phyloP scores from a whole-genome alignment of 1,140 invertebrate genomes.

The Trachelipus rathkii region DNA sequence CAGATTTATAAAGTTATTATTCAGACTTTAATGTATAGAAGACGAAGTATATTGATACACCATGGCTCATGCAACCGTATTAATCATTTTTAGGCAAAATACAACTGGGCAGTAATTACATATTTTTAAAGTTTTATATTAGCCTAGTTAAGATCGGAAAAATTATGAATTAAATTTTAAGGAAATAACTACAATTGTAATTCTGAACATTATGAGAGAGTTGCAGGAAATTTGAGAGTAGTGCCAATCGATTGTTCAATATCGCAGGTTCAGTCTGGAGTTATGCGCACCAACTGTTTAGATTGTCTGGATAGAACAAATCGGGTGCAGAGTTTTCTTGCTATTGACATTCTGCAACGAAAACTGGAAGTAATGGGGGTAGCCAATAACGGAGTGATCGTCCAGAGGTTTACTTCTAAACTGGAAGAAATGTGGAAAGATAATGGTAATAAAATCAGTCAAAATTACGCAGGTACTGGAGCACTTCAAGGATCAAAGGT shows the following conservation, averaged over 20 bases:
- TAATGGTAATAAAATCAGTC: constrained; percentile 98
- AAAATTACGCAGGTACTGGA: constrained; percentile 99
- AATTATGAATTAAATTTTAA: too few species aligned
- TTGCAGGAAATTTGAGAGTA: not conserved
- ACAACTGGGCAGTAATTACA: too few species aligned
- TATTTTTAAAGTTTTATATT: too few species aligned
- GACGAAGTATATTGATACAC: too few species aligned
- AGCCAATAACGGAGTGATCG: constrained; percentile 55
- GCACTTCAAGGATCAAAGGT: constrained; percentile 73
- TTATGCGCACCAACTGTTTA: constrained; percentile 92
- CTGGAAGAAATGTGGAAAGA: constrained; percentile 98
- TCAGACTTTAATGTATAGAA: too few species aligned
- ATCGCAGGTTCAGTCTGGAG: constrained; percentile 73
- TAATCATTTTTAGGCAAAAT: too few species aligned
- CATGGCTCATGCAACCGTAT: too few species aligned
- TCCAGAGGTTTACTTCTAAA: constrained; percentile 83
- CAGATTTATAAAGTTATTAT: too few species aligned
- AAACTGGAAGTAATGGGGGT: constrained; percentile 64
- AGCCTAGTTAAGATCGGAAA: too few species aligned
- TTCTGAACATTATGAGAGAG: too few species aligned
- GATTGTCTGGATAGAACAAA: constrained; percentile 98
- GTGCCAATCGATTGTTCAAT: constrained; percentile 31
- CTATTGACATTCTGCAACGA: constrained; percentile 59
- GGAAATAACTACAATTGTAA: too few species aligned
- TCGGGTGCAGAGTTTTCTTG: constrained; percentile 92